Percentiles rank a stretch among this genome's conserved stretches.
Conservation (phyloP, 2,797 vertebrate genomes). For the Leptatherina wallacei region DNA sequence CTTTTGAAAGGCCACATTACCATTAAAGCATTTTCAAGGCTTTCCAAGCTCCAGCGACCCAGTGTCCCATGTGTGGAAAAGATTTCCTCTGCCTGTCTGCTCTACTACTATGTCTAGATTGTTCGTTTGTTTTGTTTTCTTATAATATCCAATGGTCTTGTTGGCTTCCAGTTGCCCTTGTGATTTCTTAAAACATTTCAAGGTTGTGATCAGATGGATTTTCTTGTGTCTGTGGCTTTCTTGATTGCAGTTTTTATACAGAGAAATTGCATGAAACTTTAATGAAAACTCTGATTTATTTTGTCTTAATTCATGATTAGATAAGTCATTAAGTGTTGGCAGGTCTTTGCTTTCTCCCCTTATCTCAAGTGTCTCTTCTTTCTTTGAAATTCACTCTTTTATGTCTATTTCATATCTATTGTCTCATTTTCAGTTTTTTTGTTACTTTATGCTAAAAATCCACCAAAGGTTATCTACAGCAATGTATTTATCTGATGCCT, state of each 20-base stretch:
- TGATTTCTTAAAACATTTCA: neutral
- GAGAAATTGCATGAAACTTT: neutral
- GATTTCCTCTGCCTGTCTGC: neutral
- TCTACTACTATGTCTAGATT: neutral
- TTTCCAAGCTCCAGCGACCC: neutral
- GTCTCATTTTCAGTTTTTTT: neutral
- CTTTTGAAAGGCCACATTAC: neutral
- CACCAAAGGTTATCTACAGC: too few species aligned
- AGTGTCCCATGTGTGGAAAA: neutral
- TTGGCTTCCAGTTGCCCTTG: neutral
- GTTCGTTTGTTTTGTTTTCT: neutral
- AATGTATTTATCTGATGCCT: too few species aligned
- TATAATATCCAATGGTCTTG: neutral
- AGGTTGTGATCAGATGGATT: neutral
- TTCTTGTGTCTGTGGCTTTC: neutral
- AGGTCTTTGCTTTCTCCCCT: neutral
- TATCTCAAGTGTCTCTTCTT: neutral
- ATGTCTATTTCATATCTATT: too few species aligned
- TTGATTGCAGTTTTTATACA: neutral
- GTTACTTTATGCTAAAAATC: neutral
- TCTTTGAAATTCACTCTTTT: neutral
- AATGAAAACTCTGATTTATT: neutral
- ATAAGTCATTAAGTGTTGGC: neutral
- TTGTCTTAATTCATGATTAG: neutral
- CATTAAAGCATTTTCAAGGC: neutral